Conservation (phyloP, 2,113 vertebrate genomes). For the Alligator sinensis region DNA sequence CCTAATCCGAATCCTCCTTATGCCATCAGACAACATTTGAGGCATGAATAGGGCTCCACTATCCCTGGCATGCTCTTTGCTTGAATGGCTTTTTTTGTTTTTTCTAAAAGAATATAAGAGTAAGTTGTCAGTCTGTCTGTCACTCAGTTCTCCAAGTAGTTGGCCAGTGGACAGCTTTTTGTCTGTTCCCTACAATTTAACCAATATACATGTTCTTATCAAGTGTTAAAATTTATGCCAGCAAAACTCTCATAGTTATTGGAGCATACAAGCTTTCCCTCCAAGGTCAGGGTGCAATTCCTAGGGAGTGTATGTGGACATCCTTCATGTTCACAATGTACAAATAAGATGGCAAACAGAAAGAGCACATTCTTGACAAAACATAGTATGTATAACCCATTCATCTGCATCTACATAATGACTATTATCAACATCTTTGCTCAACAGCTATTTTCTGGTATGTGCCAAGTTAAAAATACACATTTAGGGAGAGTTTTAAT, state of each 20-base stretch:
- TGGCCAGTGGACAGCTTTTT: neutral
- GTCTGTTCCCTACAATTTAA: neutral
- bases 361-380: neutral
- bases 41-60: neutral
- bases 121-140: neutral
- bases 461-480: neutral
- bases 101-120: neutral
- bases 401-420: neutral
- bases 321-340: no score
- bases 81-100: neutral
- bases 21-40: neutral
- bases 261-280: neutral
- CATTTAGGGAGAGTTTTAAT: neutral
- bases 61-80: neutral
- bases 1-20: neutral
- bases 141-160: neutral
- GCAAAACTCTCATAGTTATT: no score
- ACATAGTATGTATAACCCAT: neutral
- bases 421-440: neutral
- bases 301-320: neutral
- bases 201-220: accelerated
- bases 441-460: neutral
- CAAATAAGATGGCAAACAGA: neutral
- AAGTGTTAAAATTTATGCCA: neutral
- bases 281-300: neutral